These are phyloP conservation scores for Myrmecophaga tridactyla DNA, from an alignment of 2,113 vertebrate genomes.

Conservation along the genomic window DNA sequence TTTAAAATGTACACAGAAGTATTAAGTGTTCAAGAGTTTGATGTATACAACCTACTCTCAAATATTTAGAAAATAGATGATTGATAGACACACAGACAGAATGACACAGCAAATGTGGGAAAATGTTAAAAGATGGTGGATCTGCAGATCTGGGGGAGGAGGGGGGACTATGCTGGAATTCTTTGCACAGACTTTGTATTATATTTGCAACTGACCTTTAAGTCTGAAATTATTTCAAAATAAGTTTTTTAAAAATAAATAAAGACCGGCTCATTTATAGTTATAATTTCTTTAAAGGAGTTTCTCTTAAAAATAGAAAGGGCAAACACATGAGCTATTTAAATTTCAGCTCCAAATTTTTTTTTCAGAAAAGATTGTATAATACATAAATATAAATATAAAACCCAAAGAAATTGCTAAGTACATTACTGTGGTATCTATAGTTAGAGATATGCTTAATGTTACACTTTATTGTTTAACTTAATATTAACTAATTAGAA, in stretches of 20 bases:
- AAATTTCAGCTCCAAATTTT: background rate
- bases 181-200: too few species aligned
- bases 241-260: background rate
- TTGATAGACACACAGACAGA: too few species aligned
- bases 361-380: background rate
- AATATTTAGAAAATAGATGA: too few species aligned
- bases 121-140: too few species aligned
- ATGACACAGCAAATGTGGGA: too few species aligned
- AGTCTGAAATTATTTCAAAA: too few species aligned
- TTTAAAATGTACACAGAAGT: too few species aligned
- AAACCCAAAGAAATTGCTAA: background rate
- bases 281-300: background rate
- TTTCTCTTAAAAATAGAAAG: conserved; percentile 14
- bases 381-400: background rate
- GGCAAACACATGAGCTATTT: background rate
- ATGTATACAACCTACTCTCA: too few species aligned
- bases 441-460: background rate
- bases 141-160: too few species aligned
- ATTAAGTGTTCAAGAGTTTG: too few species aligned
- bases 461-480: conserved; percentile 3
- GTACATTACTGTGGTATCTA: background rate
- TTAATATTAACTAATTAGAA: background rate
- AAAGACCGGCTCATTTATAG: background rate
- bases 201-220: too few species aligned
- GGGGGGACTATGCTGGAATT: too few species aligned